These are phyloP conservation scores for Tribolium castaneum DNA, from an alignment of 1,140 invertebrate species.

Conservation along the genomic window DNA sequence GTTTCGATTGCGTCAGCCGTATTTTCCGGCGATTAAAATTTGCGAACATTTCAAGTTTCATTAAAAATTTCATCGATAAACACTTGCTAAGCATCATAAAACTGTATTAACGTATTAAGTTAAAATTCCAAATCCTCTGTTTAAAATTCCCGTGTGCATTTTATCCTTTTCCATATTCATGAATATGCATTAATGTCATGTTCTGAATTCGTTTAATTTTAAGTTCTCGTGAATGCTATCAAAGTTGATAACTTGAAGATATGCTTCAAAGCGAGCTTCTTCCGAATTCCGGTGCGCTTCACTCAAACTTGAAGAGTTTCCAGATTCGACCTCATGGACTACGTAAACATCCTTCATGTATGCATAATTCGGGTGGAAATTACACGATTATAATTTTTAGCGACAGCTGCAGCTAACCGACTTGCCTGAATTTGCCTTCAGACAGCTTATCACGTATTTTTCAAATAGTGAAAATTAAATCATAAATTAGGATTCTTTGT, in stretches of 20 bases:
- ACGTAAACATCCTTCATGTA: slow-evolving; percentile 5
- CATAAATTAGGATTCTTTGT: too few relatives aligned
- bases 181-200: slow-evolving; percentile 32
- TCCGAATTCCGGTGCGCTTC: neutral
- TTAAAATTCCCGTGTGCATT: slow-evolving; percentile 30
- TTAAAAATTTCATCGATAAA: slow-evolving; percentile 15
- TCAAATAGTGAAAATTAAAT: too few relatives aligned
- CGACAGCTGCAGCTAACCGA: neutral
- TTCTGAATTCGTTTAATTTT: slow-evolving; percentile 26
- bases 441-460: too few relatives aligned
- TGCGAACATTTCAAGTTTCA: too few relatives aligned
- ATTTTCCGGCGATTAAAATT: too few relatives aligned
- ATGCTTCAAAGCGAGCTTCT: slow-evolving; percentile 13
- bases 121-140: slow-evolving; percentile 13
- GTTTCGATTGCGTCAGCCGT: too few relatives aligned
- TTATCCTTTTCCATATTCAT: slow-evolving; percentile 13
- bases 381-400: neutral
- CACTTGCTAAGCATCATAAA: slow-evolving; percentile 10
- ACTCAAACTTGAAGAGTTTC: neutral
- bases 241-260: slow-evolving; percentile 15
- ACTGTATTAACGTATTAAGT: slow-evolving; percentile 31
- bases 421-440: too few relatives aligned
- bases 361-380: slow-evolving; percentile 16
- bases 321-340: neutral
- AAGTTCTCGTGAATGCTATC: slow-evolving; percentile 25